A percentile compares a stretch with the other conserved stretches of the same genome.
Evolutionary conservation across 2,113 vertebrate species (phyloP).

Genomic region (Atrichornis clamosus): DNA sequence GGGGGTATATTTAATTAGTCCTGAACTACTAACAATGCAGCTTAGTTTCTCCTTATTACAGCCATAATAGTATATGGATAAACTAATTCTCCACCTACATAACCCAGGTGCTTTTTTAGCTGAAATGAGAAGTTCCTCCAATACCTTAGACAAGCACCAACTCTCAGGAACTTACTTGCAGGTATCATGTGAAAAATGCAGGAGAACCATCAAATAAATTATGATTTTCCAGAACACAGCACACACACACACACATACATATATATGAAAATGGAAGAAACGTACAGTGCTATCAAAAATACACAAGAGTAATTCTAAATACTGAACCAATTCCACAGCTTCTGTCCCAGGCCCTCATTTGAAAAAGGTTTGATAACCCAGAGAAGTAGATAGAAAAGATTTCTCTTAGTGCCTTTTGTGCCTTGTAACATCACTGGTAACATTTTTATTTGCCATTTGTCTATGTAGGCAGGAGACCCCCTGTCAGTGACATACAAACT

Average conservation of each 20-base stretch:
- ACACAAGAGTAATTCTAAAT: not conserved
- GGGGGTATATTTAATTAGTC: not conserved
- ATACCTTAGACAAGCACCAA: not conserved
- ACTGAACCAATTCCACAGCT: not conserved
- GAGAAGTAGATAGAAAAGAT: not conserved
- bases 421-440: not conserved
- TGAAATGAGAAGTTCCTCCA: not conserved
- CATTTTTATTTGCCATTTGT: slow-evolving; percentile 4
- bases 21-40: not conserved
- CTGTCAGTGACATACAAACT: not conserved
- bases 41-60: not conserved
- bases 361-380: not conserved
- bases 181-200: not conserved
- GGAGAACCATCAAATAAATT: not conserved
- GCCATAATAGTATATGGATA: not conserved
- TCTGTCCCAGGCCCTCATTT: not conserved
- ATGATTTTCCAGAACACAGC: not conserved
- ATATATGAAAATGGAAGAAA: not conserved
- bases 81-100: not conserved
- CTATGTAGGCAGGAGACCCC: not conserved
- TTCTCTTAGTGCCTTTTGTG: not conserved
- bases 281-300: not conserved
- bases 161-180: not conserved
- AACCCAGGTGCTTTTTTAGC: not conserved
- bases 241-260: too few relatives aligned